Conservation (phyloP, 2,797 vertebrate genomes). For the Leptodactylus fallax region DNA sequence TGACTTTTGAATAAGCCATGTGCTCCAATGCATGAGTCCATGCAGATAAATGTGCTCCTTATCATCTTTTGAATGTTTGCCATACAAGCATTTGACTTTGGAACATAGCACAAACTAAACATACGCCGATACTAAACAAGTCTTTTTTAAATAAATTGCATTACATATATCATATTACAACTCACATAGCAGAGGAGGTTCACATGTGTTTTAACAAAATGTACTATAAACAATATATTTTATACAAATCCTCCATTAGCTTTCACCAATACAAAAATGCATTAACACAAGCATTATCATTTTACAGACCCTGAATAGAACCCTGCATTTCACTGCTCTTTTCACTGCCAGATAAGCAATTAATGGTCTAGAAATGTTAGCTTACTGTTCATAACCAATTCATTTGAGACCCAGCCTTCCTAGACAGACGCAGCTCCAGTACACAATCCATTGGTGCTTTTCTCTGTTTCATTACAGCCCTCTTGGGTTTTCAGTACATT, state of each 20-base stretch:
- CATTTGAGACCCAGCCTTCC: slow-evolving; percentile 58
- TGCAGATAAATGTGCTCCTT: not conserved
- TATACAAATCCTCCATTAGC: slow-evolving; percentile 61
- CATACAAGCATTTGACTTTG: slow-evolving; percentile 20
- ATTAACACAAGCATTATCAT: slow-evolving; percentile 63
- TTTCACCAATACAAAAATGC: slow-evolving; percentile 58
- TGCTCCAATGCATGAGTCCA: not conserved
- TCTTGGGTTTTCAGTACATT: slow-evolving; percentile 45
- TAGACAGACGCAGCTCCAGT: slow-evolving; percentile 57
- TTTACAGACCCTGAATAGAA: slow-evolving; percentile 57
- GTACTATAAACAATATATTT: slow-evolving; percentile 61
- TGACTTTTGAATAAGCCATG: not conserved
- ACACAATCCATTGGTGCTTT: slow-evolving; percentile 44
- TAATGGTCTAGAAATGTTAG: slow-evolving; percentile 61
- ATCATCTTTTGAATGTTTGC: not conserved
- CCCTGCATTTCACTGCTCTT: slow-evolving; percentile 51
- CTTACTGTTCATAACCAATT: slow-evolving; percentile 59
- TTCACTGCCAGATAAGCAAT: slow-evolving; percentile 61
- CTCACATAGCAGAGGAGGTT: slow-evolving; percentile 34
- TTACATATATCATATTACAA: slow-evolving; percentile 35
- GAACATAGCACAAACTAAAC: slow-evolving; percentile 1
- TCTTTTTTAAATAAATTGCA: slow-evolving; percentile 34
- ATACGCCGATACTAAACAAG: slow-evolving; percentile 40
- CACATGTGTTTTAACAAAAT: slow-evolving; percentile 60
- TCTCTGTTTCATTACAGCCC: slow-evolving; percentile 48